phyloP scores from a whole-genome alignment of 1,140 invertebrate species.

The Halictus rubicundus region DNA sequence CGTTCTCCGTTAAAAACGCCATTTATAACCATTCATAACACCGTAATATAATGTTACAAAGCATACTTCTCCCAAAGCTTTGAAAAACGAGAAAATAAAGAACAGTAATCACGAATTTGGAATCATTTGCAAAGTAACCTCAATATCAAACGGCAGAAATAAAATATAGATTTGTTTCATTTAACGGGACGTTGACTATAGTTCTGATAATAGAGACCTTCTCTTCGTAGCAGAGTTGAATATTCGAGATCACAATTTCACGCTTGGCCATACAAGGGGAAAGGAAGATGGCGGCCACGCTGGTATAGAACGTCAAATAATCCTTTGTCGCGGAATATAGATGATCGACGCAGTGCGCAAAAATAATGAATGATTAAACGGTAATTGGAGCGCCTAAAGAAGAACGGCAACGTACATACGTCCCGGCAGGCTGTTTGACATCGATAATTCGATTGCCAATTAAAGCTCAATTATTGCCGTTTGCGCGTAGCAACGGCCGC shows the following conservation, averaged over 20 bases:
- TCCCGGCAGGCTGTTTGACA: conserved; percentile 7
- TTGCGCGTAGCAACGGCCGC: conserved; percentile 12
- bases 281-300: neutral
- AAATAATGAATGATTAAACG: conserved; percentile 23
- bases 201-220: neutral
- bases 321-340: neutral
- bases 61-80: too few relatives aligned
- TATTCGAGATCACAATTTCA: neutral
- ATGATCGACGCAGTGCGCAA: conserved; percentile 1
- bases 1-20: too few relatives aligned
- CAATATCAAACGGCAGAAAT: too few relatives aligned
- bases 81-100: too few relatives aligned
- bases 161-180: too few relatives aligned
- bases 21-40: too few relatives aligned
- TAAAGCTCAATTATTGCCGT: conserved; percentile 10
- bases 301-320: neutral
- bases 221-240: too few relatives aligned
- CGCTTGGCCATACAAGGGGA: neutral
- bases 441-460: conserved; percentile 21
- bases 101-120: too few relatives aligned
- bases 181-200: too few relatives aligned
- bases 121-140: too few relatives aligned
- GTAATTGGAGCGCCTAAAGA: conserved; percentile 11
- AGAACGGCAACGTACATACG: neutral
- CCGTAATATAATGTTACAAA: too few relatives aligned